Conservation (phyloP, 2,888 invertebrate species). For the Craniophora ligustri region DNA sequence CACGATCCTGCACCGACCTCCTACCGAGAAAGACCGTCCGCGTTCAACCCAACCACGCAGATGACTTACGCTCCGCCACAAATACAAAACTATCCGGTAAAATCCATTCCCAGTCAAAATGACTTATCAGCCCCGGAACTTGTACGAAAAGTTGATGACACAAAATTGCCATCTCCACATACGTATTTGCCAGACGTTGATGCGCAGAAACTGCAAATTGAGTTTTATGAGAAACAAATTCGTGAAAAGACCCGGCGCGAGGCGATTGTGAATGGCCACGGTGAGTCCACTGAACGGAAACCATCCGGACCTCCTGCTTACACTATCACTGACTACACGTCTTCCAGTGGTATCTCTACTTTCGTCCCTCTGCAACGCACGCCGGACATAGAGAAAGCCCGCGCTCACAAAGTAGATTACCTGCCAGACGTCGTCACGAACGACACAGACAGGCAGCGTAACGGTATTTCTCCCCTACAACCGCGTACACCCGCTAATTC, state of each 20-base stretch:
- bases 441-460: conserved; percentile 67
- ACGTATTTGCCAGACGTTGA: conserved; percentile 68
- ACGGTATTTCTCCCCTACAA: conserved; percentile 48
- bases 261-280: conserved; percentile 61
- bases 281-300: conserved; percentile 53
- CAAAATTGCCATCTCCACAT: conserved; percentile 41
- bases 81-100: conserved; percentile 68
- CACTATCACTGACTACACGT: conserved; percentile 84
- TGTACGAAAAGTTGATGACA: conserved; percentile 68
- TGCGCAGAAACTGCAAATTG: conserved; percentile 82
- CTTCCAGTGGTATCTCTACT: conserved; percentile 76
- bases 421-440: conserved; percentile 84
- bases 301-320: conserved; percentile 74
- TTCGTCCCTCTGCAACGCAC: conserved; percentile 85
- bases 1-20: conserved; percentile 52
- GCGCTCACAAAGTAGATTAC: conserved; percentile 82
- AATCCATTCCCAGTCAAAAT: conserved; percentile 77
- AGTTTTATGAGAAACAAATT: conserved; percentile 85
- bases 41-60: conserved; percentile 64
- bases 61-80: conserved; percentile 65
- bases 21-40: conserved; percentile 54
- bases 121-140: conserved; percentile 82
- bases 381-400: conserved; percentile 84
- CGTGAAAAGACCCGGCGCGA: conserved; percentile 76
- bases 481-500: conserved; percentile 56